phyloP scores from a whole-genome alignment of 2,113 vertebrate species.

The Periophthalmodon schlosseri region DNA sequence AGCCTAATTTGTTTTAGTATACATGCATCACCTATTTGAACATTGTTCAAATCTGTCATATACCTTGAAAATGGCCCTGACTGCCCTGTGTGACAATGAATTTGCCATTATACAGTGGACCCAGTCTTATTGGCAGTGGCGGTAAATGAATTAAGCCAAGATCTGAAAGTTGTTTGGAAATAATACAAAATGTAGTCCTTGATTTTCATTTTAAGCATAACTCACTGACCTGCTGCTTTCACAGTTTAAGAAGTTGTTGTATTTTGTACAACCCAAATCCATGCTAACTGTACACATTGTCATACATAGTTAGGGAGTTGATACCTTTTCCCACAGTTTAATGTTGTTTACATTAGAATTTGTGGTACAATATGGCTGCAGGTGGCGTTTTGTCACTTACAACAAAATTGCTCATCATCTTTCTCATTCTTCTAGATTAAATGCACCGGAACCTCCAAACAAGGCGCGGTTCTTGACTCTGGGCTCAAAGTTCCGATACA shows the following conservation, averaged over 20 bases:
- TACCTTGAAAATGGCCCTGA: too few species aligned
- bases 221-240: too few species aligned
- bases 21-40: too few species aligned
- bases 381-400: not conserved
- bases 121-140: too few species aligned
- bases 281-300: too few species aligned
- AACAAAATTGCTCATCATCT: not conserved
- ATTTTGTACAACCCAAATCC: not conserved
- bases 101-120: too few species aligned
- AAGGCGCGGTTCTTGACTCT: slow-evolving; percentile 71
- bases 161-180: too few species aligned
- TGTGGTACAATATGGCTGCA: not conserved
- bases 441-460: slow-evolving; percentile 61
- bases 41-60: too few species aligned
- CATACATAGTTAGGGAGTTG: not conserved
- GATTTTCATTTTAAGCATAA: not conserved
- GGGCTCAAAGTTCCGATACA: slow-evolving; percentile 76
- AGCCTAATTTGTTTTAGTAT: not conserved
- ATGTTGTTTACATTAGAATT: not conserved
- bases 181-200: not conserved
- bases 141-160: too few species aligned
- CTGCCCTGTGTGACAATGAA: too few species aligned
- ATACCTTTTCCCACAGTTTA: not conserved
- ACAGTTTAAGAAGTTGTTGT: too few species aligned
- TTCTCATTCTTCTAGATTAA: slow-evolving; percentile 53